These are phyloP conservation scores for Hesperophylax magnus DNA, from an alignment of 1,140 invertebrate genomes.

Conservation along the genomic window DNA sequence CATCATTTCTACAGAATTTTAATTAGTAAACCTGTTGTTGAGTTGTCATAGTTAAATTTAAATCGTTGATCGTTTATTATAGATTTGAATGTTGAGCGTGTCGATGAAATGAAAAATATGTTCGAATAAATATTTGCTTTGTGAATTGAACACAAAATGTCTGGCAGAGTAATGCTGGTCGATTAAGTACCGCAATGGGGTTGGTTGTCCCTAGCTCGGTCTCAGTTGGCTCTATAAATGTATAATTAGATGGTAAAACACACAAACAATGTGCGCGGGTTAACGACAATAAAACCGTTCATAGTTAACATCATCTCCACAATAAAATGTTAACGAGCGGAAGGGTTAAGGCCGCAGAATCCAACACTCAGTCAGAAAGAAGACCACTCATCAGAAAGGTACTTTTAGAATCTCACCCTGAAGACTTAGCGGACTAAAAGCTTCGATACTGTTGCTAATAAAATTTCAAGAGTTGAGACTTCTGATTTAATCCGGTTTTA, in stretches of 20 bases:
- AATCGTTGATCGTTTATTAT: too few species aligned
- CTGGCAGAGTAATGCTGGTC: background rate
- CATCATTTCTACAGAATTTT: background rate
- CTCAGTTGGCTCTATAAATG: slow-evolving; percentile 42
- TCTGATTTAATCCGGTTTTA: too few species aligned
- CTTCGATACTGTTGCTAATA: too few species aligned
- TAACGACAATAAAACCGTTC: slow-evolving; percentile 55
- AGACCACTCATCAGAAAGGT: too few species aligned
- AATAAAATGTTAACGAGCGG: slow-evolving; percentile 54
- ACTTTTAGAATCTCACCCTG: too few species aligned
- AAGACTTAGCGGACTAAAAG: too few species aligned
- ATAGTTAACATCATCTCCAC: slow-evolving; percentile 54
- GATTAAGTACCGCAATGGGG: background rate
- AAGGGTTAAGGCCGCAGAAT: slow-evolving; percentile 26
- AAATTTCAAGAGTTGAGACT: too few species aligned
- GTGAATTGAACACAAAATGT: background rate
- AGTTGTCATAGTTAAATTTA: too few species aligned
- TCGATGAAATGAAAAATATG: too few species aligned
- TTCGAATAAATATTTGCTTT: background rate
- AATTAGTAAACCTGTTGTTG: background rate
- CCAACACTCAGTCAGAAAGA: too few species aligned
- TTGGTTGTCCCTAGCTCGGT: background rate
- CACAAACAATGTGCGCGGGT: slow-evolving; percentile 51
- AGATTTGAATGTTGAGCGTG: too few species aligned
- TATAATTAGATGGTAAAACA: slow-evolving; percentile 57